These are phyloP conservation scores for Hoplostethus mediterraneus DNA, from an alignment of 2,797 vertebrate genomes.

Conservation along the genomic window DNA sequence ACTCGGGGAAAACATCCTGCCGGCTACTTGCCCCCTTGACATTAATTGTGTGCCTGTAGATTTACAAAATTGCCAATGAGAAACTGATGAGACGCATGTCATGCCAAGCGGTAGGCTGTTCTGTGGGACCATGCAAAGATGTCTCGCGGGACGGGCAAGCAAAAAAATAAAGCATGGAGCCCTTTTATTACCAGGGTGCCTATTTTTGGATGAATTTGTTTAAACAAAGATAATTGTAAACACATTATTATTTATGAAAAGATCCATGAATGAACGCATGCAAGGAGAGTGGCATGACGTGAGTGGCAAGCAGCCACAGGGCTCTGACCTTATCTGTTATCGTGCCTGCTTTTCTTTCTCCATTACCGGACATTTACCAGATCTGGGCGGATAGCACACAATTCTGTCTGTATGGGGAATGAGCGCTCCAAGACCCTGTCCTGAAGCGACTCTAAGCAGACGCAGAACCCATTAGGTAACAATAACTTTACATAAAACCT, in stretches of 20 bases:
- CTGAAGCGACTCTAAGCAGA: conserved; percentile 9
- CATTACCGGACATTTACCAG: conserved; percentile 8
- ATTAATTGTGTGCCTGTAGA: conserved; percentile 14
- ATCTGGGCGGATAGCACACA: neutral
- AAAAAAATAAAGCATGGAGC: neutral
- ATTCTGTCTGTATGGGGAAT: neutral
- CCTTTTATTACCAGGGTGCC: neutral
- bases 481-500: conserved; percentile 24
- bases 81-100: conserved; percentile 31
- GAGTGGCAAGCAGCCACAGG: too few relatives aligned
- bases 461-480: conserved; percentile 17
- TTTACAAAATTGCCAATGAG: conserved; percentile 31
- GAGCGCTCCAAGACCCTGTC: neutral
- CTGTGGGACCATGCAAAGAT: conserved; percentile 7
- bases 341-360: conserved; percentile 11
- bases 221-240: too few relatives aligned
- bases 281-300: too few relatives aligned
- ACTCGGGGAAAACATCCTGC: conserved; percentile 6
- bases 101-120: conserved; percentile 23
- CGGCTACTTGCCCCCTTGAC: conserved; percentile 27
- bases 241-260: neutral
- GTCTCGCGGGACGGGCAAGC: conserved; percentile 7
- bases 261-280: too few relatives aligned
- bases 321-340: conserved; percentile 5
- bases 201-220: conserved; percentile 1